Evolutionary conservation across 2,113 vertebrate species (phyloP).

Genomic region (Panthera tigris): DNA sequence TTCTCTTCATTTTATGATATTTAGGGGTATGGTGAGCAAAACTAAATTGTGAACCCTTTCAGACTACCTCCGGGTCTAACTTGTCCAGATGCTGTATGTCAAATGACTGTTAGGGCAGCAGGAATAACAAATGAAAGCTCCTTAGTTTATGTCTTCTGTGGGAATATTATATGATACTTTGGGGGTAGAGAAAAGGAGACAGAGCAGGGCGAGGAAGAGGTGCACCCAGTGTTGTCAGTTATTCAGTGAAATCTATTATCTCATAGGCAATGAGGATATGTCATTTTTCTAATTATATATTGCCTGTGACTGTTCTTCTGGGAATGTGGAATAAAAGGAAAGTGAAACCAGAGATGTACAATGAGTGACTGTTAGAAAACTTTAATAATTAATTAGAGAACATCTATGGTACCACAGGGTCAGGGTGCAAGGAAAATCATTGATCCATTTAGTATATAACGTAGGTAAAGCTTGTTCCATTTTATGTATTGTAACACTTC

Average conservation of each 20-base stretch:
- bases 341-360: slow-evolving; percentile 86
- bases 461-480: slow-evolving; percentile 78
- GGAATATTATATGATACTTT: neutral
- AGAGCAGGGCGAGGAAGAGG: neutral
- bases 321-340: slow-evolving; percentile 81
- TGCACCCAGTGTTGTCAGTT: slow-evolving; percentile 43
- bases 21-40: neutral
- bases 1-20: neutral
- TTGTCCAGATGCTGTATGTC: neutral
- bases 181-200: neutral
- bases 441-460: slow-evolving; percentile 86
- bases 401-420: slow-evolving; percentile 89
- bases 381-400: slow-evolving; percentile 94
- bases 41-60: neutral
- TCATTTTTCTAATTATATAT: slow-evolving; percentile 78
- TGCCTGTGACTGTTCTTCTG: slow-evolving; percentile 79
- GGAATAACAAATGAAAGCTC: slow-evolving; percentile 11
- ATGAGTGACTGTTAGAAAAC: slow-evolving; percentile 89
- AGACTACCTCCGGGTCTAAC: neutral
- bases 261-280: slow-evolving; percentile 72
- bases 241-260: slow-evolving; percentile 54
- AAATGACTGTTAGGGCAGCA: neutral
- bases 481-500: slow-evolving; percentile 50
- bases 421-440: slow-evolving; percentile 83
- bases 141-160: slow-evolving; percentile 38